Evolutionary conservation across 2,888 invertebrate genomes (phyloP).

Genomic region (Bruchidius siliquastri): DNA sequence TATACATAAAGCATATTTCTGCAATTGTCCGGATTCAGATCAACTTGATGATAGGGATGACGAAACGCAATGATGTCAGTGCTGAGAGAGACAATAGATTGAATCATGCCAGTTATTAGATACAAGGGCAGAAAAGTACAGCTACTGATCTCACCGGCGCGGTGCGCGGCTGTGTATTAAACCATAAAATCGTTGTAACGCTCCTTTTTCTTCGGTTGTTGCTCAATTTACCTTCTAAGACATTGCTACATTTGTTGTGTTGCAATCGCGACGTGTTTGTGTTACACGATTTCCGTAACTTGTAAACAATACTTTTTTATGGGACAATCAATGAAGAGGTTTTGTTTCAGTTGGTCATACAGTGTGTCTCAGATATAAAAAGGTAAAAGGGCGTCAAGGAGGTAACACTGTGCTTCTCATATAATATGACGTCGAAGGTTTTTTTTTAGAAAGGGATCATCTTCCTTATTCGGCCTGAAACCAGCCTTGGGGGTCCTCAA

Average conservation of each 20-base stretch:
- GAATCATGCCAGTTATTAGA: background rate
- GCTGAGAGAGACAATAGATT: background rate
- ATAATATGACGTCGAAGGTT: no score
- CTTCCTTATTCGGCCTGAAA: no score
- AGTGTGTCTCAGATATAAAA: background rate
- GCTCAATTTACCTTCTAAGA: background rate
- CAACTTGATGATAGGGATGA: background rate
- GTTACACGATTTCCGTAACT: background rate
- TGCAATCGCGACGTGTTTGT: background rate
- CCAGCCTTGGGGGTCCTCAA: no score
- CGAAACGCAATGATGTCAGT: background rate
- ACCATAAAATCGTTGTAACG: background rate
- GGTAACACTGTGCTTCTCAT: no score
- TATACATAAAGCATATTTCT: background rate
- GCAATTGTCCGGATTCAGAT: background rate
- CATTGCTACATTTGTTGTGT: background rate
- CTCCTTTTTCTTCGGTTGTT: background rate
- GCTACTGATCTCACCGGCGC: background rate
- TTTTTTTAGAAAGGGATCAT: no score
- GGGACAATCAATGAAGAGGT: background rate
- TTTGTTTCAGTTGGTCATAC: background rate
- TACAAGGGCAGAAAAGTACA: background rate
- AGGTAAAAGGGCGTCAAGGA: no score
- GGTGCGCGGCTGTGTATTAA: background rate
- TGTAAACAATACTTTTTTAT: background rate